A percentile compares a stretch with the other conserved stretches of the same genome.
phyloP scores from a whole-genome alignment of 2,888 invertebrate genomes.

The Eupithecia tripunctaria region DNA sequence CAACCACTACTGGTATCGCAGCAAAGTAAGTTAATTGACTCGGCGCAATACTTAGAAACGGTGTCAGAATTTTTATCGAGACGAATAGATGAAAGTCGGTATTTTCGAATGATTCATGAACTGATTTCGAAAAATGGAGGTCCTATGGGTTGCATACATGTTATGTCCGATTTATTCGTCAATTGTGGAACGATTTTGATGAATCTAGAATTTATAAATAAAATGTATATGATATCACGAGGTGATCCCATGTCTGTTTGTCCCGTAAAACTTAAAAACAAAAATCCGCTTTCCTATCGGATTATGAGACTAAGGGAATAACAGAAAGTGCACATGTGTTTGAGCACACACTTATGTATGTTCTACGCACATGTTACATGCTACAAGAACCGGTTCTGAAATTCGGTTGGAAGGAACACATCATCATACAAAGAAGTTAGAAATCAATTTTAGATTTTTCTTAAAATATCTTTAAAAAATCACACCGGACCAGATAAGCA shows the following conservation, averaged over 20 bases:
- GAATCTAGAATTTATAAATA: too few relatives aligned
- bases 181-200: too few relatives aligned
- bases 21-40: neutral
- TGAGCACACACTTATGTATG: neutral
- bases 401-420: neutral
- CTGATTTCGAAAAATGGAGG: neutral
- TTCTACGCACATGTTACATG: neutral
- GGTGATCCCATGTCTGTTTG: too few relatives aligned
- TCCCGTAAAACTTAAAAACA: too few relatives aligned
- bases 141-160: too few relatives aligned
- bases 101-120: neutral
- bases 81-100: neutral
- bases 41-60: neutral
- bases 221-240: too few relatives aligned
- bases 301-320: too few relatives aligned
- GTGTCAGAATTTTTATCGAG: neutral
- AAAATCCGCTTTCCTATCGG: too few relatives aligned
- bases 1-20: neutral
- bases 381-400: neutral
- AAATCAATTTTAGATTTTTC: neutral
- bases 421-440: neutral
- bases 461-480: neutral
- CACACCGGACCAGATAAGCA: slow-evolving; percentile 13
- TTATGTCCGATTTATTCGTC: too few relatives aligned
- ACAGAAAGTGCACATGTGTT: neutral